A percentile compares a stretch with the other conserved stretches of the same genome.
Conservation (phyloP, 2,888 invertebrate species). For the Vannuccia rotundouncinata region DNA sequence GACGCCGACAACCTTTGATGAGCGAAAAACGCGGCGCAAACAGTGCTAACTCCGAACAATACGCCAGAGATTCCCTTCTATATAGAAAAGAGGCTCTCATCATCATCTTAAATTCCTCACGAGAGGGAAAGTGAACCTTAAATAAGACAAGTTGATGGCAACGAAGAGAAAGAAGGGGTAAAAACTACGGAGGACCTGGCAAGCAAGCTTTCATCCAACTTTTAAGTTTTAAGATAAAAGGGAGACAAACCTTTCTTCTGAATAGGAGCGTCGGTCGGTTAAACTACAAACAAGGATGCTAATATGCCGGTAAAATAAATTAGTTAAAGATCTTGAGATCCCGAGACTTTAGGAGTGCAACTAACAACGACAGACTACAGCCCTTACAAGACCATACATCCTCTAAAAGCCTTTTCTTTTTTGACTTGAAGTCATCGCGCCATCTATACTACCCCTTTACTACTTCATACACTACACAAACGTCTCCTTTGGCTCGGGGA, state of each 20-base stretch:
- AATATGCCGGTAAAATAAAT: slow-evolving; percentile 20
- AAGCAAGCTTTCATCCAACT: neutral
- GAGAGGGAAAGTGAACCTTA: neutral
- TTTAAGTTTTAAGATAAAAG: neutral
- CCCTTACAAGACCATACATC: no score
- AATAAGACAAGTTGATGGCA: neutral
- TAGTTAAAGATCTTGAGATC: neutral
- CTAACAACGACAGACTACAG: no score
- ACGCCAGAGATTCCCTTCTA: neutral
- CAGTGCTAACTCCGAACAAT: neutral
- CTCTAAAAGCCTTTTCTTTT: no score
- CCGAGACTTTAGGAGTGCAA: no score
- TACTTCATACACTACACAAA: no score
- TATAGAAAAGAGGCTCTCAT: neutral
- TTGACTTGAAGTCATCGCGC: no score
- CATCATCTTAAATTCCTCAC: neutral
- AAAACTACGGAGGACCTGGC: neutral
- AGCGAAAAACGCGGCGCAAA: neutral
- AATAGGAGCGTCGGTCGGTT: neutral
- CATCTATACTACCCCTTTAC: no score
- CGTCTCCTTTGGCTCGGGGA: no score
- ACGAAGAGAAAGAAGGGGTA: neutral
- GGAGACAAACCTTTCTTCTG: neutral
- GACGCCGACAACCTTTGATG: neutral
- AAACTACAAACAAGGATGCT: slow-evolving; percentile 19